Percentiles rank a stretch among this genome's conserved stretches.
phyloP scores from a whole-genome alignment of 2,797 vertebrate genomes.

The Halcyon badia region DNA sequence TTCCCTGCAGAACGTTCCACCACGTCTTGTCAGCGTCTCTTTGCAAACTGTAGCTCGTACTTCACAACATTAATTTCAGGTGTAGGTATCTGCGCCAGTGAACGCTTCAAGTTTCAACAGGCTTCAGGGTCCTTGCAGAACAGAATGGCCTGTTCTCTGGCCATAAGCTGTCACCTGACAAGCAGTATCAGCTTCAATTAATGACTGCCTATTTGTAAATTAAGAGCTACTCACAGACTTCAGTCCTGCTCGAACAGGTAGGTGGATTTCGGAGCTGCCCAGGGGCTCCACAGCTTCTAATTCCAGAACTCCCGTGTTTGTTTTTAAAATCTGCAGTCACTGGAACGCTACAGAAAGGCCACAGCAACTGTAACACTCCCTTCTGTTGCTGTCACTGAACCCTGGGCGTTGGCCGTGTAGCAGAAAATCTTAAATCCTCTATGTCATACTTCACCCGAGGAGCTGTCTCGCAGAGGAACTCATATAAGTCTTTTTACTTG shows the following conservation, averaged over 20 bases:
- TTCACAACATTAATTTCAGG: not conserved
- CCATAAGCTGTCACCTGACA: not conserved
- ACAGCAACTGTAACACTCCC: not conserved
- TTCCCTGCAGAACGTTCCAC: conserved; percentile 4
- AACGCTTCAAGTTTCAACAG: not conserved
- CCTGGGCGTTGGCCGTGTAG: not conserved
- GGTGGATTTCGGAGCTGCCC: conserved; percentile 2
- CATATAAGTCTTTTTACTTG: not conserved
- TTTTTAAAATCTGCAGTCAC: not conserved
- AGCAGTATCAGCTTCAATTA: not conserved
- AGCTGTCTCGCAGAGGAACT: not conserved
- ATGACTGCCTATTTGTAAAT: not conserved
- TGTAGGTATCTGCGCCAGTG: not conserved
- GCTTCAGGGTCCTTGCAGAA: not conserved
- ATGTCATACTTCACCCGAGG: not conserved
- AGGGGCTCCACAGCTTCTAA: not conserved
- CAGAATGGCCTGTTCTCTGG: not conserved
- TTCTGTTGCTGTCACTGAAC: not conserved
- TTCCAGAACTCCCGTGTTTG: not conserved
- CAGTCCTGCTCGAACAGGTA: conserved; percentile 19
- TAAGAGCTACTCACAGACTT: not conserved
- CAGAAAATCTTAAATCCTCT: not conserved
- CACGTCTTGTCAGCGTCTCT: not conserved
- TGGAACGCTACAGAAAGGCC: not conserved
- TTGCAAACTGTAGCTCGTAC: not conserved